Evolutionary conservation across 2,888 invertebrate genomes (phyloP), one percentile per base, ranked within the genome.

Genomic region (Blomia tropicalis): DNA sequence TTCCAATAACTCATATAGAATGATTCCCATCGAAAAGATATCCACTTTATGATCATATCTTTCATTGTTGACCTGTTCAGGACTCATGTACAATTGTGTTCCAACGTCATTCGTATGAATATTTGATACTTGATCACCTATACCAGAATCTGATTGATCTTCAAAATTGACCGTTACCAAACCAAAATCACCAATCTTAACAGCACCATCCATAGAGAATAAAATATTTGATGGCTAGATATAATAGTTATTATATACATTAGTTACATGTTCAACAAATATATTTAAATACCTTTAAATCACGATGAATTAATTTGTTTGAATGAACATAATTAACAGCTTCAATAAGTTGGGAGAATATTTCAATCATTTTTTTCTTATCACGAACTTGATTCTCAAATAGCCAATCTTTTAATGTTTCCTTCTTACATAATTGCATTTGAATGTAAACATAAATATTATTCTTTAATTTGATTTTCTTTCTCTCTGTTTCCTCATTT

Each of bases 181-280:
- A 0, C 96, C 96, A 76, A 98, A 96, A 77, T 98, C 96, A 0
- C 96, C 96, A 62, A 98, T 87, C 78, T 96, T 96, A 7, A 96
- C 83, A 70, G 81, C 80, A 1, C 87, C 87, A 73, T 92, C 88
- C 67, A 83, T 79, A 0, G 91, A 86, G 75, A 96, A 95, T 75
- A 96, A 89, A 69, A 90, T 88, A 73, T 90, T 90, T 66, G 87
- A 86, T 0, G 89, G 88, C 81, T 83, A 72, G 67, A 64, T 58
- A 60, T 51, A 3, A 53, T 54, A 53, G 30, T 64, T 32, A 62
- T 41, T n/a, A n/a, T n/a, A n/a, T n/a, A n/a, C n/a, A n/a, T n/a
- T n/a, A n/a, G n/a, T n/a, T n/a, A n/a, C n/a, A 30, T 23, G 31
- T 29, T 30, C 1, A 62, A 36, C 19, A 7, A 2, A 36, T 27